phyloP scores from a whole-genome alignment of 2,888 invertebrate species.

The Nemurella pictetii region DNA sequence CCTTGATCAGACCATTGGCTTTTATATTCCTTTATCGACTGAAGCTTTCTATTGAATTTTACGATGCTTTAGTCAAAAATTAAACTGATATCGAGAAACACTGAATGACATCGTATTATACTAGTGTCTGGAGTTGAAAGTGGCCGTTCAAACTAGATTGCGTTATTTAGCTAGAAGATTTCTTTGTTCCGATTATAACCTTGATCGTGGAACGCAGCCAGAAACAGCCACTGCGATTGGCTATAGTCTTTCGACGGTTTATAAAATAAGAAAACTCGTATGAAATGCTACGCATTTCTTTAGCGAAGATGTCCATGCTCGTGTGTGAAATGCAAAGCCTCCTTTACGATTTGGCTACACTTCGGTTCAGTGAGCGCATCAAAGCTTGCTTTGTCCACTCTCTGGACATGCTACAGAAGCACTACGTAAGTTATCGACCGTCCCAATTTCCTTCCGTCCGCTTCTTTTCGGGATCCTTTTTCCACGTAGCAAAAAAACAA shows the following conservation, averaged over 20 bases:
- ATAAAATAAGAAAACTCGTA: not conserved
- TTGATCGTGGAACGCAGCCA: no score
- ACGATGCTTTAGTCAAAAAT: no score
- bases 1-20: not conserved
- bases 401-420: slow-evolving; percentile 3
- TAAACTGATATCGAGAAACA: no score
- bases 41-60: no score
- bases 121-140: no score
- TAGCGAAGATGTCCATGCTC: not conserved
- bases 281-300: not conserved
- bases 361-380: slow-evolving; percentile 19
- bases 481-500: not conserved
- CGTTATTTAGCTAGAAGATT: no score
- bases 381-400: slow-evolving; percentile 28
- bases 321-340: slow-evolving; percentile 27
- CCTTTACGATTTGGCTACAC: slow-evolving; percentile 24
- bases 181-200: no score
- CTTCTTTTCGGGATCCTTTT: slow-evolving; percentile 11
- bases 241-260: not conserved
- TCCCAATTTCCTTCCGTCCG: slow-evolving; percentile 26
- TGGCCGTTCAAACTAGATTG: no score
- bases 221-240: not conserved
- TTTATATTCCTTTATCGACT: not conserved
- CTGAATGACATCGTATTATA: no score
- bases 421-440: slow-evolving; percentile 14